Base-by-base conservation (phyloP, 2,113 vertebrate species). In the Apodemus speciosus region DNA sequence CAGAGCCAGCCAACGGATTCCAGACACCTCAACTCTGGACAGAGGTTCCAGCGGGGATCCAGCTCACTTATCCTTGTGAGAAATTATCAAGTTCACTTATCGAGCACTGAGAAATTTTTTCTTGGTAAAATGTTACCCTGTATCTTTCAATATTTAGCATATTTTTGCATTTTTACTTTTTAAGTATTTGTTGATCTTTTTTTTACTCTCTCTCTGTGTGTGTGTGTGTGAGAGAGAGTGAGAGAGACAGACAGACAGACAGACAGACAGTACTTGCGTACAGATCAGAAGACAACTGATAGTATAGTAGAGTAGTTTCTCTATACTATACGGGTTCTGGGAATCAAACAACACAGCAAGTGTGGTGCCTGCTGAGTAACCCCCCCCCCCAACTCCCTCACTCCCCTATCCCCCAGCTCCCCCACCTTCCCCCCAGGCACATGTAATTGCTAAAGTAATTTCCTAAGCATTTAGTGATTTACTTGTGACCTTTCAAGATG, bases 121-220 rank as follows among this genome's bases (percentile, higher is more conserved):
- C 35, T 91, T 75, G 58, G 5, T 46, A 53, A 66, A 86, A 32
- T 83, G 91, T 71, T 89, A 77, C 64, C 85, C 90, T 89, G 2
- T 2, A 62, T 84, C 68, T 64, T 32, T 94, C 53, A 88, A 3
- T 69, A 32, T 56, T 83, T 32, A 83, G 38, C 23, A 69, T 83
- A 30, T 86, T 86, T 84, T 13, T 68, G 51, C 15, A 56, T 73
- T 90, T 49, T 87, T 60, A 77, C 84, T 83, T 49, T 79, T 58
- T n/a, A 77, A 77, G 13, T 56, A 53, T n/a, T 56, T 56, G 9
- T n/a, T 81, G 53, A 6, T 6, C 20, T 80, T 43, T 88, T 62
- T 32, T 87, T 60, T 32, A 4, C 21, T 56, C 38, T n/a, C 0
- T 4, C 20, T 35, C 0, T 73, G 72, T 53, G 9, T 75, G 72